Evolutionary conservation across 2,113 vertebrate species (phyloP).

Genomic region (Strigops habroptila): DNA sequence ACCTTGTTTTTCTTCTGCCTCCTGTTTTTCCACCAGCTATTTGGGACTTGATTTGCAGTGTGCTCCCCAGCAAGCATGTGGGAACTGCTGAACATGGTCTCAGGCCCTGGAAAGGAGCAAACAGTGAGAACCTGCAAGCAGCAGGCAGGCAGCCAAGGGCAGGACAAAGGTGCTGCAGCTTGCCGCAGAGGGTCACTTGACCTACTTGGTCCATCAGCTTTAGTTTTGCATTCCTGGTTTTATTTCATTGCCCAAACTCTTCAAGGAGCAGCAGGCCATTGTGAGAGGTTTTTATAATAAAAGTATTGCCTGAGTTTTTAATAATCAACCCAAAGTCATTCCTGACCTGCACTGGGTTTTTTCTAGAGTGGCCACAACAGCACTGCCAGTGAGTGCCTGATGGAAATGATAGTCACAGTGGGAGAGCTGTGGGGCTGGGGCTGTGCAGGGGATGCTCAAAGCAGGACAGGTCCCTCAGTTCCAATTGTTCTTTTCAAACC

Average conservation of each 20-base stretch:
- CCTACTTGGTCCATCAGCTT: background rate
- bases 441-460: background rate
- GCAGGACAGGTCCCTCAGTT: background rate
- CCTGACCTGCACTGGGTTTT: background rate
- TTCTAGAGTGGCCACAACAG: fast-evolving
- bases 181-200: background rate
- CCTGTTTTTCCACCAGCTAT: background rate
- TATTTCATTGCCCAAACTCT: background rate
- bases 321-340: background rate
- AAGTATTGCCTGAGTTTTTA: background rate
- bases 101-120: background rate
- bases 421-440: background rate
- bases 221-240: background rate
- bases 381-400: fast-evolving
- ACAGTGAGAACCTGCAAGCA: background rate
- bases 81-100: background rate
- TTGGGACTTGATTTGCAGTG: background rate
- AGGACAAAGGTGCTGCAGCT: background rate
- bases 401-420: background rate
- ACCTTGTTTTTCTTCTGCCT: background rate
- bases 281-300: background rate
- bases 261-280: background rate
- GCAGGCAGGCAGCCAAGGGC: background rate
- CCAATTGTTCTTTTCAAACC: background rate
- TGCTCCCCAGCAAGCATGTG: background rate